Evolutionary conservation across 92 coral and sea anemone species (phyloP).

Genomic region (Porites cylindrica): DNA sequence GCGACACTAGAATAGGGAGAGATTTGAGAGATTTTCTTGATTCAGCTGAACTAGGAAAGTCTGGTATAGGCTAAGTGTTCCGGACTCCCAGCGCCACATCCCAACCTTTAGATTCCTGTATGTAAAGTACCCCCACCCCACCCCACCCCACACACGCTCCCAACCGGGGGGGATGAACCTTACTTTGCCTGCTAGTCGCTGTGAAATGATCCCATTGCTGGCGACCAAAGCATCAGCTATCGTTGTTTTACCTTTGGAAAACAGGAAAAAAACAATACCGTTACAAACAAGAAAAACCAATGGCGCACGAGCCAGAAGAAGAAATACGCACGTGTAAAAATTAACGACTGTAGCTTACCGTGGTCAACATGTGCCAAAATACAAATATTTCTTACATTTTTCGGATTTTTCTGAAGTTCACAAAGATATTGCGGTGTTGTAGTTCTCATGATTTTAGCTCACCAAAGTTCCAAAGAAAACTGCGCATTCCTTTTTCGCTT

Average conservation of each 20-base stretch:
- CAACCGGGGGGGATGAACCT: not conserved
- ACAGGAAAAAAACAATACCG: not conserved
- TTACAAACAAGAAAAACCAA: constrained; percentile 12
- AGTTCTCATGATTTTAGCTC: constrained; percentile 71
- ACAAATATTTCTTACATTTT: constrained; percentile 94
- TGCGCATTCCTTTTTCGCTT: not conserved
- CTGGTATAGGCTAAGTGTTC: no score
- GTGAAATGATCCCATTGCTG: constrained; percentile 97
- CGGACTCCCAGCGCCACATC: no score
- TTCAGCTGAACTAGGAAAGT: no score
- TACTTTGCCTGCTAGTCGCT: constrained; percentile 97
- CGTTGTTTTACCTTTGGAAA: constrained; percentile 88
- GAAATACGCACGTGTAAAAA: not conserved
- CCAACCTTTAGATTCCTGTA: no score
- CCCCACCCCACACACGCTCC: not conserved
- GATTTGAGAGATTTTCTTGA: no score
- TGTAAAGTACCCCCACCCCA: not conserved
- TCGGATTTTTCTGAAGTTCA: constrained; percentile 89
- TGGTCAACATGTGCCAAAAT: constrained; percentile 99
- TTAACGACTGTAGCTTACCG: constrained; percentile 60
- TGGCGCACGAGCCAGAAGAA: not conserved
- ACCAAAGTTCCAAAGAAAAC: not conserved
- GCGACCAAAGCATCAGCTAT: constrained; percentile 98
- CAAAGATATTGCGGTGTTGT: constrained; percentile 76
- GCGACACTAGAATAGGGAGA: no score